Conservation (phyloP, 1,140 invertebrate species). For the Aphelenchoides avenae region DNA sequence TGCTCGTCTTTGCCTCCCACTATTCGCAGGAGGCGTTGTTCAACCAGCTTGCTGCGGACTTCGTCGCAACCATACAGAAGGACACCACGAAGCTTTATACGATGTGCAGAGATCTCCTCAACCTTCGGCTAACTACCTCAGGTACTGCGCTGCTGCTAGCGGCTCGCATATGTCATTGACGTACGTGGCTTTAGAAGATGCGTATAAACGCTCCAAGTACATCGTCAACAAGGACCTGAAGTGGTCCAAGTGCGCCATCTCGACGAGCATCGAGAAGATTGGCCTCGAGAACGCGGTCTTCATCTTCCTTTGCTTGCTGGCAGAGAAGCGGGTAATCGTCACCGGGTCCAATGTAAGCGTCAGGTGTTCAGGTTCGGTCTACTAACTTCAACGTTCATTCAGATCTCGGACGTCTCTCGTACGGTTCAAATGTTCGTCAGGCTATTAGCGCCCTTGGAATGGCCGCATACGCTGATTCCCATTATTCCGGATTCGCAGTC, state of each 20-base stretch:
- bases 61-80: constrained; percentile 26
- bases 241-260: constrained; percentile 20
- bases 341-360: constrained; percentile 38
- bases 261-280: constrained; percentile 26
- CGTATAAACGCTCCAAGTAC: constrained; percentile 16
- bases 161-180: too few species aligned
- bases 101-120: constrained; percentile 31
- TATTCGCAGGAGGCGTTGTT: constrained; percentile 39
- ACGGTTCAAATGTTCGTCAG: constrained; percentile 39
- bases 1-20: constrained; percentile 31
- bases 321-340: constrained; percentile 38
- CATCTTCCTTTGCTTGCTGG: constrained; percentile 32
- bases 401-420: constrained; percentile 34
- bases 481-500: constrained; percentile 40
- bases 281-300: constrained; percentile 36
- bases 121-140: constrained; percentile 33
- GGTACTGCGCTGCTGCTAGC: neutral
- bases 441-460: constrained; percentile 34
- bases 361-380: constrained; percentile 1
- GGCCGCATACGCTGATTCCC: constrained; percentile 42
- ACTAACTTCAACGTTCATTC: neutral
- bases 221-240: constrained; percentile 4
- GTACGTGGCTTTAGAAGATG: constrained; percentile 25
- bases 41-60: constrained; percentile 30
- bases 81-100: constrained; percentile 21